These are phyloP conservation scores for Thunnus thynnus DNA, from an alignment of 2,113 vertebrate genomes.

Conservation along the genomic window DNA sequence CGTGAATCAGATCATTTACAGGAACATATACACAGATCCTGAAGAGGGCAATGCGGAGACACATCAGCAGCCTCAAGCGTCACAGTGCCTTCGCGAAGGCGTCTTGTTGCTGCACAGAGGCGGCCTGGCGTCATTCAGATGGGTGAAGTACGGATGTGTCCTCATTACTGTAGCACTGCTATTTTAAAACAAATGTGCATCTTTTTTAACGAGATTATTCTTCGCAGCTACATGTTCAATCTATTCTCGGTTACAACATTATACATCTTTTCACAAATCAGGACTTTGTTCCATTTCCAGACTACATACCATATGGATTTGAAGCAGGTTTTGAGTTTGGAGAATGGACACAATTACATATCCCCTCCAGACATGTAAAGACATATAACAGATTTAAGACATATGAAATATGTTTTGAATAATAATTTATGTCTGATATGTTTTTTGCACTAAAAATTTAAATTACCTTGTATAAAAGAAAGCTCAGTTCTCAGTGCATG, in stretches of 20 bases:
- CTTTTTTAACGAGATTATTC: no score
- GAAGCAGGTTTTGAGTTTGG: no score
- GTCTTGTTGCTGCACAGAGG: constrained; percentile 81
- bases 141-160: constrained; percentile 82
- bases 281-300: background rate
- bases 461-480: no score
- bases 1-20: constrained; percentile 84
- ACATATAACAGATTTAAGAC: no score
- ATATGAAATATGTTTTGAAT: no score
- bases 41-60: constrained; percentile 36
- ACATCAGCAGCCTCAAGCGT: constrained; percentile 27
- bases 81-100: constrained; percentile 78
- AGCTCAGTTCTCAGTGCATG: no score
- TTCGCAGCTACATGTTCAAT: no score
- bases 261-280: background rate
- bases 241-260: background rate
- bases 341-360: no score
- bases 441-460: no score
- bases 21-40: constrained; percentile 76
- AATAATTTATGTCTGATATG: no score
- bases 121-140: constrained; percentile 78
- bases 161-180: background rate
- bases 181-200: background rate
- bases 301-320: no score
- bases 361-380: no score